Base-by-base conservation (phyloP, 1,140 invertebrate genomes). In the Melipona quadrifasciata region DNA sequence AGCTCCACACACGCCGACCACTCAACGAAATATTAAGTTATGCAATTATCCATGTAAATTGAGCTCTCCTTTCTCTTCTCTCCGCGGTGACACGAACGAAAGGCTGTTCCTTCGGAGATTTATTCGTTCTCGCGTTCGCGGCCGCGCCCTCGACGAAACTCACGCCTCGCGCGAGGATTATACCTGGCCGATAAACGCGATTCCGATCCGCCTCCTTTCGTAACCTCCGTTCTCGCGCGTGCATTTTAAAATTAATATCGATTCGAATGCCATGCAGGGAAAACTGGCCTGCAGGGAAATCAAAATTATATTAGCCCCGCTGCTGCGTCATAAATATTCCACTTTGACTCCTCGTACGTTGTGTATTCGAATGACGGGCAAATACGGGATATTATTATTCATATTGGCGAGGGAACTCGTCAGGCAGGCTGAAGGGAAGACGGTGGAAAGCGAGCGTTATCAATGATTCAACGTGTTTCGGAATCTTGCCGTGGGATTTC, bases 11-110 rank as follows among this genome's bases (percentile, higher is more conserved):
- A 24, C 21, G 61, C 21, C n/a, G 34, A 58, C 24, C 24, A 53
- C 24, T 19, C 31, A 80, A 80, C 83, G 61, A 89, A 88, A 86
- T 89, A 89, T 88, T 89, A 89, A 89, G 84, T 89, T 83, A 88
- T 83, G 80, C 53, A 31, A 86, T 89, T 86, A 88, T 82, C 87
- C 76, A 82, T 82, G 87, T 68, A 82, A 89, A 88, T 88, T 88
- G 31, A 55, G 75, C 39, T 71, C 70, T 61, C 19, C 47, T 83
- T 61, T 57, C 55, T 51, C 53, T 55, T 51, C 39, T 8, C 8
- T 8, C 8, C 8, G 6, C 39, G 39, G 39, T 8, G 39, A 8
- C 8, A 47, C 39, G 8, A 47, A 47, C 39, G 39, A 47, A 47
- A 47, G 0, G 39, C 39, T 47, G 8, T 47, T 47, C 34, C 2